Percentiles rank a stretch among this genome's conserved stretches.
phyloP scores from a whole-genome alignment of 2,113 vertebrate genomes.

The Solea solea region DNA sequence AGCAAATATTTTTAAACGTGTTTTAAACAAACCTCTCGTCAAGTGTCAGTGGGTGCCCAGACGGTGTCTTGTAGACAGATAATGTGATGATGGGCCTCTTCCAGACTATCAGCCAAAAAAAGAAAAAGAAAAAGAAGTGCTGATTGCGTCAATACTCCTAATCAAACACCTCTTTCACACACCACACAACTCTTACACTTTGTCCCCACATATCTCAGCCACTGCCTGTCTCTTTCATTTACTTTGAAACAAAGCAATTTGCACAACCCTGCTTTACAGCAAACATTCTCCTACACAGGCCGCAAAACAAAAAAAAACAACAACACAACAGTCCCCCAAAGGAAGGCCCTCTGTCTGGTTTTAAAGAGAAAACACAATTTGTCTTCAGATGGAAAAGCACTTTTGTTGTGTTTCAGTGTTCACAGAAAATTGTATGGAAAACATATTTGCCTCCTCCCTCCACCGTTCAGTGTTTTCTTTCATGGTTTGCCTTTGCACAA shows the following conservation, averaged over 20 bases:
- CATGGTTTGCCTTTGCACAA: neutral
- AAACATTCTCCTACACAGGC: conserved; percentile 47
- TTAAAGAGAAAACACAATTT: conserved; percentile 41
- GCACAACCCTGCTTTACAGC: conserved; percentile 47
- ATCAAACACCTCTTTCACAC: conserved; percentile 43
- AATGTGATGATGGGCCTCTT: neutral
- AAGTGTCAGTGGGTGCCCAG: neutral
- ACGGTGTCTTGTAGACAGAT: conserved; percentile 8
- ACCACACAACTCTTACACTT: conserved; percentile 31
- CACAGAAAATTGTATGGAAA: conserved; percentile 50
- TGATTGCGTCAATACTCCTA: conserved; percentile 29
- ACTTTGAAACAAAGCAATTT: conserved; percentile 45
- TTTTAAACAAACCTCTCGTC: conserved; percentile 44
- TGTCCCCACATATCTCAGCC: conserved; percentile 30
- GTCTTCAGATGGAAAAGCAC: conserved; percentile 40
- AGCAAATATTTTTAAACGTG: conserved; percentile 34
- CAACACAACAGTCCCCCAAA: conserved; percentile 36
- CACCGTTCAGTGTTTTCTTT: conserved; percentile 37
- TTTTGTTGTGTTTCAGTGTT: conserved; percentile 53
- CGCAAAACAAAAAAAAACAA: conserved; percentile 57
- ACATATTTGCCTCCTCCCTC: conserved; percentile 41
- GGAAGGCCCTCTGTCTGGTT: conserved; percentile 47
- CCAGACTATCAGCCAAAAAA: neutral
- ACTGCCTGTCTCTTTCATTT: conserved; percentile 17
- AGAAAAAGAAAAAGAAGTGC: neutral